These are phyloP conservation scores for Pristionchus pacificus DNA, from an alignment of 1,140 invertebrate genomes.

Conservation along the genomic window DNA sequence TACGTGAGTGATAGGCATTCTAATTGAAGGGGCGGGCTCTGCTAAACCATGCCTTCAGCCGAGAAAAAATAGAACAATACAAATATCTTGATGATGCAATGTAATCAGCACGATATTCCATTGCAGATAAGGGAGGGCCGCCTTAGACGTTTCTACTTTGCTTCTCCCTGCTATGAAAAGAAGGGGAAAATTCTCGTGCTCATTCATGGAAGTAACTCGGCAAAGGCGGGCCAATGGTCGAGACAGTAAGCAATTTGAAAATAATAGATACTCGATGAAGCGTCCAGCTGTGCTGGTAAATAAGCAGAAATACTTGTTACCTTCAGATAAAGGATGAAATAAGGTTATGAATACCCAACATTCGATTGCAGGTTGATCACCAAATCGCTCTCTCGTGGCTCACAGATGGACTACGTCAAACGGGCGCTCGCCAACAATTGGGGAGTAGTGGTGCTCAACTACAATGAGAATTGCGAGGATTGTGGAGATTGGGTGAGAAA, in stretches of 20 bases:
- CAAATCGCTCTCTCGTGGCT: conserved; percentile 70
- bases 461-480: conserved; percentile 66
- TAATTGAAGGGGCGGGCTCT: no score
- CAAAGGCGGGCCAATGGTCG: conserved; percentile 76
- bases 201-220: conserved; percentile 74
- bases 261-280: no score
- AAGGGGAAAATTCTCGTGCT: conserved; percentile 59
- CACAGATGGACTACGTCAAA: conserved; percentile 75
- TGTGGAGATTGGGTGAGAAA: no score
- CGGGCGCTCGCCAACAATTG: conserved; percentile 67
- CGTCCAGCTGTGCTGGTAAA: no score
- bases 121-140: neutral
- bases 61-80: no score
- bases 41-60: no score
- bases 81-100: no score
- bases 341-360: no score
- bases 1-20: no score
- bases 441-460: conserved; percentile 71
- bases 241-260: conserved; percentile 62
- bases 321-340: no score
- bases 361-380: conserved; percentile 69
- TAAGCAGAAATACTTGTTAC: no score
- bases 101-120: neutral
- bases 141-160: neutral
- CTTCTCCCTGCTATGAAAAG: neutral